Percentiles rank a stretch among this genome's conserved stretches.
phyloP scores from a whole-genome alignment of 2,888 invertebrate species.

The Hydrotaea cyrtoneurina region DNA sequence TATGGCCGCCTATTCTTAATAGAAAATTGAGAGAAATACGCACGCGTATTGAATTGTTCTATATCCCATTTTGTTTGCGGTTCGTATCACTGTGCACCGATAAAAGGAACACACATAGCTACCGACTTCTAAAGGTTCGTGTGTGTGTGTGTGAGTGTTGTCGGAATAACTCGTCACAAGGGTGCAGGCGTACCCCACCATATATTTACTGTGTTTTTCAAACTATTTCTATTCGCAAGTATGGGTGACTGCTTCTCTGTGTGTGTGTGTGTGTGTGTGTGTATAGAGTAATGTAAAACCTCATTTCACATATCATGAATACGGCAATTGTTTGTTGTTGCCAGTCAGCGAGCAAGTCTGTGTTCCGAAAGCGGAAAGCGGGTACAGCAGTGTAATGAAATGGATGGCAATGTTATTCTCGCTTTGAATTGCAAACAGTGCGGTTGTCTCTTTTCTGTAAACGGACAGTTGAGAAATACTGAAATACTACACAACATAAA shows the following conservation, averaged over 20 bases:
- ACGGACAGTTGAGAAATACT: neutral
- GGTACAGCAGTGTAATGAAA: slow-evolving; percentile 65
- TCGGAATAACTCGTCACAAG: neutral
- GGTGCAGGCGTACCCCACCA: neutral
- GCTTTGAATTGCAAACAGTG: slow-evolving; percentile 80
- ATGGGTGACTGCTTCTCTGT: neutral
- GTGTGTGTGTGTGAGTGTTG: neutral
- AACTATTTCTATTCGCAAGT: neutral
- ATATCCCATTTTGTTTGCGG: too few relatives aligned
- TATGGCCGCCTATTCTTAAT: too few relatives aligned
- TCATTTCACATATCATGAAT: slow-evolving; percentile 16
- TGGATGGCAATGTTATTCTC: slow-evolving; percentile 79
- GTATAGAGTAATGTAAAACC: slow-evolving; percentile 24
- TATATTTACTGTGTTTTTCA: slow-evolving; percentile 25
- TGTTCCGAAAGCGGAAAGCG: slow-evolving; percentile 18
- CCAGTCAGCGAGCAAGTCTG: neutral
- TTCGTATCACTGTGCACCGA: neutral
- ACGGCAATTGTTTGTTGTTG: slow-evolving; percentile 38
- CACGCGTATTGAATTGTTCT: too few relatives aligned
- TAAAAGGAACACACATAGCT: slow-evolving; percentile 21
- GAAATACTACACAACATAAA: neutral
- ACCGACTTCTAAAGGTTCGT: neutral
- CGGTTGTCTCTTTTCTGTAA: slow-evolving; percentile 76
- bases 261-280: neutral
- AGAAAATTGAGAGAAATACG: too few relatives aligned